Evolutionary conservation across 2,888 invertebrate genomes (phyloP).

Genomic region (Dexiosoma caninum): DNA sequence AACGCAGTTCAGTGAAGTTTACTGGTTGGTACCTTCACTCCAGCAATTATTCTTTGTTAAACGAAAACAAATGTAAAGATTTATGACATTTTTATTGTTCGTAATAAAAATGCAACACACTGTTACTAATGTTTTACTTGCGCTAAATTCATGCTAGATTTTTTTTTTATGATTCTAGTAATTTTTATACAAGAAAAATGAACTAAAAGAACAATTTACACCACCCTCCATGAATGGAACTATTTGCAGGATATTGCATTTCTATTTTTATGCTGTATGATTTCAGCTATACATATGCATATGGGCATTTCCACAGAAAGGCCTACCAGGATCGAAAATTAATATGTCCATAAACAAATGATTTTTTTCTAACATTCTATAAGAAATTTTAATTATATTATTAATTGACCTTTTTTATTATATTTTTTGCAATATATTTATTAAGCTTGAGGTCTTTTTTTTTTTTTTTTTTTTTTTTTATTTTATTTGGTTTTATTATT

Average conservation of each 20-base stretch:
- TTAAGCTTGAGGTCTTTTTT: no score
- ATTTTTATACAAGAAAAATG: slow-evolving; percentile 10
- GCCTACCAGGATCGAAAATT: no score
- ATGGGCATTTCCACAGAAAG: no score
- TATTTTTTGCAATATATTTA: no score
- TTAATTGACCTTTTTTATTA: no score
- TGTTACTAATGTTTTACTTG: slow-evolving; percentile 56
- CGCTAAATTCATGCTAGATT: slow-evolving; percentile 35
- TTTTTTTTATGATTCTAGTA: slow-evolving; percentile 25
- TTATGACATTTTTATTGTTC: slow-evolving; percentile 61
- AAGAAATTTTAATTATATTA: no score
- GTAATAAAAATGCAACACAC: slow-evolving; percentile 59
- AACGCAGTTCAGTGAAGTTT: background rate
- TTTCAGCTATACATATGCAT: no score
- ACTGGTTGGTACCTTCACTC: background rate
- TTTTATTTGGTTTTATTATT: no score
- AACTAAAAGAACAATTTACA: slow-evolving; percentile 24
- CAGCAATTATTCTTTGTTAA: background rate
- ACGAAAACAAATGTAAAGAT: slow-evolving; percentile 38
- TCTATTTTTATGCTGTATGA: background rate
- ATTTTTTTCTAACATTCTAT: no score
- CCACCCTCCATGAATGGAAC: slow-evolving; percentile 28
- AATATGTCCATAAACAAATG: no score
- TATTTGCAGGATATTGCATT: slow-evolving; percentile 47
- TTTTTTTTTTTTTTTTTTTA: no score